A percentile compares a stretch with the other conserved stretches of the same genome.
These are phyloP conservation scores for Thelaira solivaga DNA, from an alignment of 2,888 invertebrate species.

Conservation along the genomic window DNA sequence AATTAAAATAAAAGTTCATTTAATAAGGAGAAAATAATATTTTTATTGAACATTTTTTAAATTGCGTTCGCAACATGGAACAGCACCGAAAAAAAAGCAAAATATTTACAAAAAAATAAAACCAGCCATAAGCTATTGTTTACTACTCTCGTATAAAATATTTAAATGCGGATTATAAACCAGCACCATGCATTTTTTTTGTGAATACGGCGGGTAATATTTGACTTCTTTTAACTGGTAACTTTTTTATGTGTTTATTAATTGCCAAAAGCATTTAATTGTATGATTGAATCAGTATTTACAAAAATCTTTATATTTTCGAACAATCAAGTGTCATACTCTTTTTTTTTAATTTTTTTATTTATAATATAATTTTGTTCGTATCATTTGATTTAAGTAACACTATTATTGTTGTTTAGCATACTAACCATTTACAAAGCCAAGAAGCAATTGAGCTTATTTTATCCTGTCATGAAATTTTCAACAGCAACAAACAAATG, in stretches of 20 bases:
- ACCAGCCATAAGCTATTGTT: too few species aligned
- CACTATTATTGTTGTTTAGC: conserved; percentile 39
- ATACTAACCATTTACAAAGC: conserved; percentile 31
- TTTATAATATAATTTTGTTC: conserved; percentile 1
- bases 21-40: too few species aligned
- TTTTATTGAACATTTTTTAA: too few species aligned
- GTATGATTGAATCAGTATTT: conserved; percentile 45
- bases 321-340: conserved; percentile 56
- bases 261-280: conserved; percentile 38
- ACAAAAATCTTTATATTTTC: conserved; percentile 28
- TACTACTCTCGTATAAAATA: too few species aligned
- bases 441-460: conserved; percentile 9
- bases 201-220: too few species aligned
- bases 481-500: conserved; percentile 17
- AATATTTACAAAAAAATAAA: too few species aligned
- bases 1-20: too few species aligned
- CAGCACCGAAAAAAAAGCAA: too few species aligned
- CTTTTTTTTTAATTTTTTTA: conserved; percentile 30
- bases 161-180: too few species aligned
- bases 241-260: too few species aligned
- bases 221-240: too few species aligned
- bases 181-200: neutral
- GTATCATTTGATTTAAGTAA: conserved; percentile 16
- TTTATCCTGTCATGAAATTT: conserved; percentile 20
- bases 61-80: too few species aligned